Conservation (phyloP, 2,888 invertebrate species). For the Junonia oenone region DNA sequence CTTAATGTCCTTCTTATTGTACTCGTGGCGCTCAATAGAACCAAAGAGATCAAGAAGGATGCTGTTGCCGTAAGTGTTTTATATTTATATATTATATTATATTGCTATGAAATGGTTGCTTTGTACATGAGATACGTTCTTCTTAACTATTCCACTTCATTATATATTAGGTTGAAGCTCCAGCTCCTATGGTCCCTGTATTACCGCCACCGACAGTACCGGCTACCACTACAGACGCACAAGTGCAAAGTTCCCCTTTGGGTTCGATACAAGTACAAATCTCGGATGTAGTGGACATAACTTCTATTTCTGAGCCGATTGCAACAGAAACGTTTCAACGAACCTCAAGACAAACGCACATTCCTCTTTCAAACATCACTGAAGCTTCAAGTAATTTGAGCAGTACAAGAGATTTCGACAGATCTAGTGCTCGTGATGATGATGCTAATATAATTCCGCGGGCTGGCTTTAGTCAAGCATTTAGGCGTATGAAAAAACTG, state of each 20-base stretch:
- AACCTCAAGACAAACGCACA: not conserved
- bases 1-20: conserved; percentile 61
- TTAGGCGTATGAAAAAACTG: conserved; percentile 48
- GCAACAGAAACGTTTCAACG: conserved; percentile 7
- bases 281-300: conserved; percentile 7
- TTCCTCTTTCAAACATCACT: conserved; percentile 16
- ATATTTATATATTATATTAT: too few relatives aligned
- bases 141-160: not conserved
- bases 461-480: conserved; percentile 50
- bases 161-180: conserved; percentile 10
- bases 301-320: conserved; percentile 3
- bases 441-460: conserved; percentile 45
- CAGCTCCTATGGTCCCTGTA: not conserved
- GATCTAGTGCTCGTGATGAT: conserved; percentile 26
- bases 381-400: conserved; percentile 21
- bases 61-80: conserved; percentile 38
- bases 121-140: not conserved
- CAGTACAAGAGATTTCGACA: conserved; percentile 26
- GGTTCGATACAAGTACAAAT: not conserved
- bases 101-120: too few relatives aligned
- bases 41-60: conserved; percentile 27
- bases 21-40: conserved; percentile 44
- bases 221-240: conserved; percentile 1
- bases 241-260: conserved; percentile 14
- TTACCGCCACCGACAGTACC: not conserved